phyloP scores from a whole-genome alignment of 1,140 invertebrate genomes.

The Heliothis virescens region DNA sequence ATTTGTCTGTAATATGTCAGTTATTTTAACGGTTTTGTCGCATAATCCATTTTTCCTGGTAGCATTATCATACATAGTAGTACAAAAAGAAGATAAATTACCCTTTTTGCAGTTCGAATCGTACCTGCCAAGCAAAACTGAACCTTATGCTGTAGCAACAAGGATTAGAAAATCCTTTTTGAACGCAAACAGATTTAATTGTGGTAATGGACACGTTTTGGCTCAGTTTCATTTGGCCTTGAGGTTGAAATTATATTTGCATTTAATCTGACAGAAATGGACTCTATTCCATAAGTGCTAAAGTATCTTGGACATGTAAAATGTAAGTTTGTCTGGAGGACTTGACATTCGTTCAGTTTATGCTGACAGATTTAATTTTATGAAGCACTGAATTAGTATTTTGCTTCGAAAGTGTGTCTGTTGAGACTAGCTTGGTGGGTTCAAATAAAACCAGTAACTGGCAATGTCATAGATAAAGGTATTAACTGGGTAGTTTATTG shows the following conservation, averaged over 20 bases:
- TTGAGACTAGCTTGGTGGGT: neutral
- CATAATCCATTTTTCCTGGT: constrained; percentile 33
- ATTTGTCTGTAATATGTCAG: constrained; percentile 3
- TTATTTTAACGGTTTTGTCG: constrained; percentile 35
- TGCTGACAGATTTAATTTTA: constrained; percentile 47
- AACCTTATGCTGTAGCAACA: neutral
- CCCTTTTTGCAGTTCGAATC: neutral
- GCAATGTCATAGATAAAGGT: neutral
- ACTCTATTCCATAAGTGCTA: neutral
- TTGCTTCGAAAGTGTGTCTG: constrained; percentile 21
- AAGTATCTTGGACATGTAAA: neutral
- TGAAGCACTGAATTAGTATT: constrained; percentile 48
- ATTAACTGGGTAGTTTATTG: neutral
- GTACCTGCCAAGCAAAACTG: neutral
- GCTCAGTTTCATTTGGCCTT: constrained; percentile 52
- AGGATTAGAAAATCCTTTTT: neutral
- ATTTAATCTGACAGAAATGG: constrained; percentile 6
- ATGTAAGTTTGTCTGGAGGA: constrained; percentile 10
- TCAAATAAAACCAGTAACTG: constrained; percentile 23
- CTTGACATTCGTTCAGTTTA: constrained; percentile 49
- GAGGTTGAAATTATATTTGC: constrained; percentile 9
- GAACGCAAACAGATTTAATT: constrained; percentile 6
- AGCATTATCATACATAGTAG: constrained; percentile 38
- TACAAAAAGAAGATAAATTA: constrained; percentile 37
- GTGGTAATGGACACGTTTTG: constrained; percentile 50